Conservation (phyloP, 2,113 vertebrate genomes). For the Symphodus melops region DNA sequence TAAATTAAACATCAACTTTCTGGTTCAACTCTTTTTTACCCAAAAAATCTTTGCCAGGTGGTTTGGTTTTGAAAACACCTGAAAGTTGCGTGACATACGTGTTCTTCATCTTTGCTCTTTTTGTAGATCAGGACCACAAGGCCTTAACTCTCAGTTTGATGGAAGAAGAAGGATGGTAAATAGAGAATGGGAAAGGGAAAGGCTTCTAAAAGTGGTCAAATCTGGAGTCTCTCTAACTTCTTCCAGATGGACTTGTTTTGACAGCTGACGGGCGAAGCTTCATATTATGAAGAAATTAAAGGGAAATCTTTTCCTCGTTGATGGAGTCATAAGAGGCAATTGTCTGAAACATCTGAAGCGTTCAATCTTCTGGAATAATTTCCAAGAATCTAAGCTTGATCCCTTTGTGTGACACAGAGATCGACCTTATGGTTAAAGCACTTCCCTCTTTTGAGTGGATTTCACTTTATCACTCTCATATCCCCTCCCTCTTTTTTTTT, state of each 20-base stretch:
- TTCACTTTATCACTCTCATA: conserved; percentile 30
- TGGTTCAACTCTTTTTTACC: too few relatives aligned
- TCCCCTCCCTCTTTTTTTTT: conserved; percentile 39
- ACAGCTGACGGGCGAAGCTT: conserved; percentile 78
- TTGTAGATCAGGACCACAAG: conserved; percentile 11
- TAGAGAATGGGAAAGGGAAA: conserved; percentile 33
- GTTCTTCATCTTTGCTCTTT: conserved; percentile 36
- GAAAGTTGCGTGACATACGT: conserved; percentile 10
- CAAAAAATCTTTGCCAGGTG: background rate
- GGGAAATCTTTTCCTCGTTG: conserved; percentile 48
- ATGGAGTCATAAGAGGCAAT: conserved; percentile 38
- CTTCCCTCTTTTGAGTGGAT: conserved; percentile 57
- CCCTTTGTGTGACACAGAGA: conserved; percentile 46
- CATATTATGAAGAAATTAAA: conserved; percentile 74
- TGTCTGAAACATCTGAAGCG: conserved; percentile 41
- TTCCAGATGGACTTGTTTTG: conserved; percentile 79
- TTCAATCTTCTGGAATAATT: conserved; percentile 41
- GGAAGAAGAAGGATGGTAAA: conserved; percentile 26
- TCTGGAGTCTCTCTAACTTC: conserved; percentile 71
- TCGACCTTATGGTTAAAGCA: conserved; percentile 44
- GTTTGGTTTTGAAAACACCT: background rate
- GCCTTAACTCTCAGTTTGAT: conserved; percentile 19
- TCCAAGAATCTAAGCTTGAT: conserved; percentile 28
- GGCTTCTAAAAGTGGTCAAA: conserved; percentile 55
- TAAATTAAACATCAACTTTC: background rate